These are phyloP conservation scores for cattle (Bos taurus) DNA, from an alignment of 2,113 vertebrate genomes.

Conservation along the genomic window ARS-UCD2.0 NC_037329.1:19845001-19845500, in stretches of 20 bases:
- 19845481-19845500: neutral
- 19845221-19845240: neutral
- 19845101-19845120: neutral
- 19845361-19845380: neutral
- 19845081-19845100: neutral
- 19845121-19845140: neutral
- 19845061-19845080: neutral
- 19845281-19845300: neutral
- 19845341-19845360: neutral
- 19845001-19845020: accelerated
- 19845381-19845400: neutral
- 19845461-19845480: neutral
- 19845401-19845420: neutral
- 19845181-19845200: neutral
- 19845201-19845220: neutral
- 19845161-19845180: neutral
- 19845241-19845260: neutral
- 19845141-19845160: neutral
- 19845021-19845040: neutral
- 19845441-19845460: neutral
- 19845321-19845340: neutral
- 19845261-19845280: neutral
- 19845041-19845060: neutral
- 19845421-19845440: neutral
- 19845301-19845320: neutral